These are phyloP conservation scores for Nyctalus aviator DNA, from an alignment of 2,797 vertebrate genomes.

Conservation along the genomic window DNA sequence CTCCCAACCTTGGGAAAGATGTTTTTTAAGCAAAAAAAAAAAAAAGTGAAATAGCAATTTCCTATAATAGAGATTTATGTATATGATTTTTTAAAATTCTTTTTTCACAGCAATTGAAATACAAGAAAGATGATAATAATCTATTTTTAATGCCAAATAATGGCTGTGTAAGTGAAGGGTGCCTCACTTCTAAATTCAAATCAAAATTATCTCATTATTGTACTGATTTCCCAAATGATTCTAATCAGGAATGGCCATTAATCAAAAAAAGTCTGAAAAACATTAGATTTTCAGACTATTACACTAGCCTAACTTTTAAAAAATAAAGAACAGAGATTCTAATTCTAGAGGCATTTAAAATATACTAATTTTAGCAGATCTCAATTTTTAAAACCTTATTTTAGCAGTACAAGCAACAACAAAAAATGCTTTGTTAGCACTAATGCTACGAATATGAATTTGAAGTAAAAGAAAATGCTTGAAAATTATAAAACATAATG, in stretches of 20 bases:
- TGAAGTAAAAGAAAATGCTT: not conserved
- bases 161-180: not conserved
- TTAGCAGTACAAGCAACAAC: not conserved
- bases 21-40: not conserved
- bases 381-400: slow-evolving; percentile 9
- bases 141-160: not conserved
- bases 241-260: not conserved
- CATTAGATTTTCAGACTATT: slow-evolving; percentile 28
- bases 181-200: not conserved
- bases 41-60: not conserved
- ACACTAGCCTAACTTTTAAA: not conserved
- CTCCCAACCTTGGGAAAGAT: not conserved
- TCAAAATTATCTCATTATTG: not conserved
- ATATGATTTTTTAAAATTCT: not conserved
- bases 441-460: not conserved
- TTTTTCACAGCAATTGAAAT: not conserved
- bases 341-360: slow-evolving; percentile 47
- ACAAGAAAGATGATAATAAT: not conserved
- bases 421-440: not conserved
- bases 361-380: not conserved
- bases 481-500: not conserved
- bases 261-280: slow-evolving; percentile 16
- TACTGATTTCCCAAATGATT: slow-evolving; percentile 39
- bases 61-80: not conserved
- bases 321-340: not conserved